Evolutionary conservation across 2,797 vertebrate genomes (phyloP).

Genomic region (Ataeniobius toweri): DNA sequence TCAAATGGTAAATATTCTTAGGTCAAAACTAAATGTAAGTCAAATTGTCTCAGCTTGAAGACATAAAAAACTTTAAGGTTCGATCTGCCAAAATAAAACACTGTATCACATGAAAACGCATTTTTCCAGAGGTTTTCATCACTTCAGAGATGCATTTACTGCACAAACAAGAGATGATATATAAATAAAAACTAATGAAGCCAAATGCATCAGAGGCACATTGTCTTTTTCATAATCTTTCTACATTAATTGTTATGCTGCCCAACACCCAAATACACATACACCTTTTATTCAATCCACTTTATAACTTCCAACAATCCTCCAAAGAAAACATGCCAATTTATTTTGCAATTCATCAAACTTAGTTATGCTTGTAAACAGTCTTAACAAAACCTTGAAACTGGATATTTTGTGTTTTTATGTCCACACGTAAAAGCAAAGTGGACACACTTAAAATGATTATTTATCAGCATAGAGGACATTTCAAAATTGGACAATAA

Average conservation of each 20-base stretch:
- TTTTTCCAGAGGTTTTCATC: neutral
- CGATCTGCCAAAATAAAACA: neutral
- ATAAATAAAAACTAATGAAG: neutral
- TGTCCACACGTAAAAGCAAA: neutral
- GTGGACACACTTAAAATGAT: neutral
- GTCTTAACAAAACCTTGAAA: conserved; percentile 9
- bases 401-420: neutral
- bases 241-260: neutral
- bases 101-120: neutral
- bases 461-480: neutral
- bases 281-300: neutral
- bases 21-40: too few species aligned
- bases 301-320: neutral
- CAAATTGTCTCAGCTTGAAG: too few species aligned
- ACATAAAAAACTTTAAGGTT: too few species aligned
- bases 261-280: neutral
- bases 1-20: too few species aligned
- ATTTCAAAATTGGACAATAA: neutral
- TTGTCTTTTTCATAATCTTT: neutral
- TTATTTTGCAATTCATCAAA: conserved; percentile 1
- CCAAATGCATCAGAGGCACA: neutral
- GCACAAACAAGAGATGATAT: neutral
- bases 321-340: neutral
- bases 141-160: neutral
- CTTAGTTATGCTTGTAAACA: neutral